A percentile compares a stretch with the other conserved stretches of the same genome.
Evolutionary conservation across 2,113 vertebrate genomes (phyloP).

Genomic region (Mystacornis crossleyi): DNA sequence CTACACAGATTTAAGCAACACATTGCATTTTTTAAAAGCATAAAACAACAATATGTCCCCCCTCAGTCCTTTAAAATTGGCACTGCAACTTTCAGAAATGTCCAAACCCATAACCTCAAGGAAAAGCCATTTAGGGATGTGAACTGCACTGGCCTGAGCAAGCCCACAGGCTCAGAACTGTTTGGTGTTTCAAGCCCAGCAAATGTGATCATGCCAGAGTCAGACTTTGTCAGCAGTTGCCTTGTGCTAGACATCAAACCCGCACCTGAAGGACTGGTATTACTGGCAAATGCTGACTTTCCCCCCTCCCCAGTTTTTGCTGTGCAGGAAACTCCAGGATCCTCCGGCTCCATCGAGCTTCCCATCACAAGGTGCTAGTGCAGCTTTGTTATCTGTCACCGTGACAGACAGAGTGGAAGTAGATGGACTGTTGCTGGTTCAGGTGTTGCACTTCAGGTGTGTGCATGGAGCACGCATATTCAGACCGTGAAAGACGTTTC

Average conservation of each 20-base stretch:
- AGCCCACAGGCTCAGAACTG: not conserved
- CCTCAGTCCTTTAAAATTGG: not conserved
- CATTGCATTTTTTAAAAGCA: not conserved
- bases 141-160: not conserved
- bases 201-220: not conserved
- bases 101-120: not conserved
- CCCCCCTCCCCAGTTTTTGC: not conserved
- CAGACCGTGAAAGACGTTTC: not conserved
- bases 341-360: not conserved
- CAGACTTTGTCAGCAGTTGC: not conserved
- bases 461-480: not conserved
- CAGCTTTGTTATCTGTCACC: not conserved
- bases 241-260: not conserved
- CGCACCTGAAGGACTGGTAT: not conserved
- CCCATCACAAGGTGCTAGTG: not conserved
- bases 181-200: not conserved
- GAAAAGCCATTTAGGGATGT: not conserved
- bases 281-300: not conserved
- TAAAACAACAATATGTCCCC: not conserved
- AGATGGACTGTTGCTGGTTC: not conserved
- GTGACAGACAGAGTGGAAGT: not conserved
- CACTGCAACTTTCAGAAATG: not conserved
- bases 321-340: not conserved
- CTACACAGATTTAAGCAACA: slow-evolving; percentile 42
- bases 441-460: not conserved